These are phyloP conservation scores for Lasioglossum marginatum DNA, from an alignment of 2,888 invertebrate species.

Conservation along the genomic window DNA sequence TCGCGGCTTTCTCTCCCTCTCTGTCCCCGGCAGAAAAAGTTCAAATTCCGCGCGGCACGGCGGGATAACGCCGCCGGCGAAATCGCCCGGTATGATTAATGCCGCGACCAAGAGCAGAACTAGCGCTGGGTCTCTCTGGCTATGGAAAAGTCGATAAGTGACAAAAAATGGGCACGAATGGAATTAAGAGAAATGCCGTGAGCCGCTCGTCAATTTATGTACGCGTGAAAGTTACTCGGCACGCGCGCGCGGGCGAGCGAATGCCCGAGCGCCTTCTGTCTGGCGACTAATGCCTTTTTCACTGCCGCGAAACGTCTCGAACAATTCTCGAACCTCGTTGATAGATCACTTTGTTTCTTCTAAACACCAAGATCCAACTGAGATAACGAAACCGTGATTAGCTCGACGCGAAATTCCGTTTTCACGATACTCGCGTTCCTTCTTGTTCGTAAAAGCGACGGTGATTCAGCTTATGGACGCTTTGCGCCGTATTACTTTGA, in stretches of 20 bases:
- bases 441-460: not conserved
- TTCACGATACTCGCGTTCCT: not conserved
- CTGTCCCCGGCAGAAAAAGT: slow-evolving; percentile 52
- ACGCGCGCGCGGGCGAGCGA: slow-evolving; percentile 2
- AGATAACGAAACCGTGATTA: not conserved
- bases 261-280: not conserved
- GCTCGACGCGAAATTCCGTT: not conserved
- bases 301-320: slow-evolving; percentile 32
- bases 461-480: not conserved
- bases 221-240: slow-evolving; percentile 64
- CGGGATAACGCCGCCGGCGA: slow-evolving; percentile 64
- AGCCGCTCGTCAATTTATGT: slow-evolving; percentile 64
- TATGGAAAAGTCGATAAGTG: slow-evolving; percentile 65
- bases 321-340: slow-evolving; percentile 23
- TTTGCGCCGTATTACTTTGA: not conserved
- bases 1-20: slow-evolving; percentile 70
- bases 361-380: not conserved
- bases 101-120: slow-evolving; percentile 60
- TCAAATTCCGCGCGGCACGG: slow-evolving; percentile 70
- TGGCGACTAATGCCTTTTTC: slow-evolving; percentile 32
- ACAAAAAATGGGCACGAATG: slow-evolving; percentile 54
- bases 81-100: slow-evolving; percentile 72
- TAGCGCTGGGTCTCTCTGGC: slow-evolving; percentile 53
- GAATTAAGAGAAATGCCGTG: slow-evolving; percentile 67
- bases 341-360: not conserved